Evolutionary conservation across 2,113 vertebrate species (phyloP), one percentile per base, ranked within the genome.

Genomic region (Calonectris borealis): DNA sequence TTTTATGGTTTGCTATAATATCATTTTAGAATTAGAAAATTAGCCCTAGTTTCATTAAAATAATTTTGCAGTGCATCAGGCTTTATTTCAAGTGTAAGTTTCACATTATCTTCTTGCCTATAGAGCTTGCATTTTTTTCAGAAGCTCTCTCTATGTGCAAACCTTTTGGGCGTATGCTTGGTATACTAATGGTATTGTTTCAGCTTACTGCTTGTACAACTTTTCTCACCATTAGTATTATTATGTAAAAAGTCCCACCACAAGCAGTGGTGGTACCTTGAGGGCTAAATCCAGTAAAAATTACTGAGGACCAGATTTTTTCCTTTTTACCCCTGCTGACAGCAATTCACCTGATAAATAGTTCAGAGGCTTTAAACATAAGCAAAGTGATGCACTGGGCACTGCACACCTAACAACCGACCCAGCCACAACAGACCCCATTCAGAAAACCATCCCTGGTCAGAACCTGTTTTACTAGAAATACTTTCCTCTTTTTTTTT

Each of bases 11-110:
- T 97, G 70, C 94, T 96, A 78, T 96, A 96, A 97, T 93, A 93
- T 92, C 40, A 96, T 96, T 96, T 96, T 96, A 95, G 91, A 97
- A 96, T 93, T 96, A 96, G 89, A 97, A 97, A 97, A 97, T 96
- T 97, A 97, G 65, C 88, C 72, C 32, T 64, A 72, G 69, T 86
- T 92, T 94, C 79, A 95, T 97, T 97, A 97, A 97, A 97, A 96
- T 84, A 94, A 90, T 94, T 97, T 93, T 96, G 88, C 96, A 87
- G 88, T 96, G 83, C 83, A 92, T 96, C 93, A 95, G 60, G 83
- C 61, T 95, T 92, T 94, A 94, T 94, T 97, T 95, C 86, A 93
- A 89, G 71, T 78, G 27, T n/a, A 94, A 83, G 81, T 78, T 88
- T 94, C 51, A 70, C 83, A 60, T 94, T 91, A 95, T 93, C 91